Evolutionary conservation across 2,888 invertebrate genomes (phyloP), one percentile per base, ranked within the genome.

Genomic region (Chrysotoxum bicinctum): DNA sequence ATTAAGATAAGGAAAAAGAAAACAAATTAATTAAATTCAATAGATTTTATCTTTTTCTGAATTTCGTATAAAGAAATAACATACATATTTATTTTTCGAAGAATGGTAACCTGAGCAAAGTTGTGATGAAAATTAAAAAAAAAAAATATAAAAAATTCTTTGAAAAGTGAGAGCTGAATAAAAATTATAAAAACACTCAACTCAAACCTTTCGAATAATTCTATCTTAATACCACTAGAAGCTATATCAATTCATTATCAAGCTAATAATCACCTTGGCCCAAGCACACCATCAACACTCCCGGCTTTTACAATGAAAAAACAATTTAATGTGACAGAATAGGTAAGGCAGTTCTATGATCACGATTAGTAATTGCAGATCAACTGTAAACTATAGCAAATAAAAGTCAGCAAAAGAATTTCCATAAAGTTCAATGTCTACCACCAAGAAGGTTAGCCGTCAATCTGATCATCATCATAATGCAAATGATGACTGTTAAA

Each of bases 371-470:
- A 66, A 48, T 48, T 56, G 56, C 23, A 58, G 66, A 68, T 58
- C 35, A 68, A 50, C 37, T 66, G 7, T 26, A 12, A 75, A 75
- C 45, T 26, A 26, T 35, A 19, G 48, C 56, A n/a, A n/a, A 58
- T 45, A 37, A 45, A 45, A 56, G 30, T 56, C 32, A 68, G 30
- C 26, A 50, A 58, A 58, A 37, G 50, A 54, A 35, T 54, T 54
- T 54, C 52, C 30, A 68, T 80, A 75, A 80, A 80, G 80, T 74
- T 80, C 80, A 80, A 62, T 69, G 68, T 60, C 58, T 74, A 60
- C 26, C 45, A 37, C 23, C 21, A 43, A 68, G 60, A 52, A 50
- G 73, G 52, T 52, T 30, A 62, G 3, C 30, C n/a, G 52, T 40
- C 54, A 56, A 56, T 19, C 52, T 50, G 23, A 52, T 52, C 37